Evolutionary conservation across 2,113 vertebrate genomes (phyloP).

Genomic region (Sander lucioperca): DNA sequence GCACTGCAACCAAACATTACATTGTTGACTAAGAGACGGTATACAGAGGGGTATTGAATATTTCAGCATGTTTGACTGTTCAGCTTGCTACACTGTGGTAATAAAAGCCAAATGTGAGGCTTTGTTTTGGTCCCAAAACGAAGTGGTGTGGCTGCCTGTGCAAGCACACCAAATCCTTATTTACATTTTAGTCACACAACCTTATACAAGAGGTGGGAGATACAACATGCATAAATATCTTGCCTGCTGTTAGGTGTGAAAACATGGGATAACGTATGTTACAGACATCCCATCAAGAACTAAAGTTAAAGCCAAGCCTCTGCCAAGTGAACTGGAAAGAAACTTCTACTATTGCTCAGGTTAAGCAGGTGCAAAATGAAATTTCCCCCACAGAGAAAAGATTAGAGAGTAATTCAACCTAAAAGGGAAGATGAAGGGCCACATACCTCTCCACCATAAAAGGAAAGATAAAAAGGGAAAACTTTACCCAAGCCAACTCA

Average conservation of each 20-base stretch:
- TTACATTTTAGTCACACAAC: slow-evolving; percentile 28
- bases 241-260: background rate
- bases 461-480: slow-evolving; percentile 43
- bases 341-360: background rate
- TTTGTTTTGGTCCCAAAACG: slow-evolving; percentile 47
- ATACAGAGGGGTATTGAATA: slow-evolving; percentile 19
- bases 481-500: slow-evolving; percentile 49
- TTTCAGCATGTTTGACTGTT: slow-evolving; percentile 30
- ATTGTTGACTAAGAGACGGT: slow-evolving; percentile 20
- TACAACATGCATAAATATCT: slow-evolving; percentile 13
- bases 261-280: background rate
- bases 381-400: slow-evolving; percentile 18
- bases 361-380: slow-evolving; percentile 19
- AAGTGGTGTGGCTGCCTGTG: slow-evolving; percentile 21
- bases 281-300: background rate
- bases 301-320: background rate
- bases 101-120: slow-evolving; percentile 54
- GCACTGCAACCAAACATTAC: slow-evolving; percentile 14
- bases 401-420: slow-evolving; percentile 46
- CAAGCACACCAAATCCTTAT: slow-evolving; percentile 17
- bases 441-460: slow-evolving; percentile 54
- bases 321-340: slow-evolving; percentile 12
- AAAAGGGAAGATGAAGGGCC: slow-evolving; percentile 59
- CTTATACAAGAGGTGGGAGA: background rate
- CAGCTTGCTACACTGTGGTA: slow-evolving; percentile 29